Percentiles rank a stretch among this genome's conserved stretches.
Conservation (phyloP, 1,140 invertebrate species). For the Gerris buenoi region DNA sequence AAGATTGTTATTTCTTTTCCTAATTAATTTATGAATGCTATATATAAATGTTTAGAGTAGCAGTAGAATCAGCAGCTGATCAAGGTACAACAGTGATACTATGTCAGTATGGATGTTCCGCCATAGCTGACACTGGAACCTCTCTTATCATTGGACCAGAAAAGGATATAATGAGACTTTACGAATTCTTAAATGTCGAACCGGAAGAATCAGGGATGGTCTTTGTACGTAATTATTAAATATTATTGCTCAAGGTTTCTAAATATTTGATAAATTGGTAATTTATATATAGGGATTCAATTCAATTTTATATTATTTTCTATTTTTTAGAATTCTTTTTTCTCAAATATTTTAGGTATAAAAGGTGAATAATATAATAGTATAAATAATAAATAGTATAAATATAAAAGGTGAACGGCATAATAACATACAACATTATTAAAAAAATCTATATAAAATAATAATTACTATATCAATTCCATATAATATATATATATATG, state of each 20-base stretch:
- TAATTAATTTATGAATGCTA: too few relatives aligned
- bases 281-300: not conserved
- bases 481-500: too few relatives aligned
- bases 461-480: too few relatives aligned
- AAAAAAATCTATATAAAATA: too few relatives aligned
- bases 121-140: slow-evolving; percentile 64
- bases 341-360: not conserved
- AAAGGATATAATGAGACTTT: slow-evolving; percentile 30
- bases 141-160: slow-evolving; percentile 53
- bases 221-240: slow-evolving; percentile 4
- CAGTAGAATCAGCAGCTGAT: not conserved
- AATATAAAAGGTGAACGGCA: not conserved
- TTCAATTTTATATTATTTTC: not conserved
- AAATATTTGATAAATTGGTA: not conserved
- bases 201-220: slow-evolving; percentile 4
- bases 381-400: not conserved
- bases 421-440: too few relatives aligned
- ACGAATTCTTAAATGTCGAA: slow-evolving; percentile 17
- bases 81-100: slow-evolving; percentile 15
- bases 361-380: too few relatives aligned
- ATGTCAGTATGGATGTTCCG: slow-evolving; percentile 37
- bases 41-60: too few relatives aligned
- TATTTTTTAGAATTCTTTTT: not conserved
- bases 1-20: too few relatives aligned
- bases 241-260: not conserved